Evolutionary conservation across 2,797 vertebrate species (phyloP), one percentile per base, ranked within the genome.

Genomic region (Malacoctenus gilli): DNA sequence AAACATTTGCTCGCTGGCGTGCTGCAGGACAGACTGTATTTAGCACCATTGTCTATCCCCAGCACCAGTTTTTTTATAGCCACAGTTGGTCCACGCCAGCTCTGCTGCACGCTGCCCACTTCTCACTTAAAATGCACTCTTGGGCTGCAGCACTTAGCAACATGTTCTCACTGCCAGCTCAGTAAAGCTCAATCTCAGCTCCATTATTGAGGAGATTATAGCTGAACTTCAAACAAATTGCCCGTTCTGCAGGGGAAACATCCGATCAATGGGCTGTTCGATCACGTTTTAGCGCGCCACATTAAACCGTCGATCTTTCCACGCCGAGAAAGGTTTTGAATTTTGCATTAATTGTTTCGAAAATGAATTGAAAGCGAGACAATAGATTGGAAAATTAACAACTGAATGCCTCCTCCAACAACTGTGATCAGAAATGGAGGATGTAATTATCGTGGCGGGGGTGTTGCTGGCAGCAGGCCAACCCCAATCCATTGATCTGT

Each of bases 81-180:
- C 43, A 44, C 55, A 64, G 57, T 43, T 58, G 34, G 47, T 64
- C 43, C 12, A 49, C 1, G 38, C 61, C 68, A 81, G 37, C 58
- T 79, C 30, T 46, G 63, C 55, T 65, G 49, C 35, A 59, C 51
- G 54, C 67, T 75, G 58, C 60, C 72, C 77, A 80, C 68, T 74
- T 80, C 58, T 67, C 55, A 56, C 74, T 67, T 80, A 40, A 73
- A 65, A 73, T 57, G 62, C 63, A 37, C 72, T 75, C 54, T 48
- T 77, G 54, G 59, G 43, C 52, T 63, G 49, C 63, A 63, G 55
- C 56, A 57, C 74, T 72, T 66, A 43, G 20, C 74, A 78, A 48
- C 75, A 63, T 40, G 63, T 51, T 77, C 42, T 47, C 59, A 39
- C 19, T 49, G 44, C 16, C 46, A 58, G 42, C 46, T n/a, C 62